Percentiles rank a stretch among this genome's conserved stretches.
Evolutionary conservation across 2,797 vertebrate species (phyloP).

Genomic region (Urosaurus nigricauda): DNA sequence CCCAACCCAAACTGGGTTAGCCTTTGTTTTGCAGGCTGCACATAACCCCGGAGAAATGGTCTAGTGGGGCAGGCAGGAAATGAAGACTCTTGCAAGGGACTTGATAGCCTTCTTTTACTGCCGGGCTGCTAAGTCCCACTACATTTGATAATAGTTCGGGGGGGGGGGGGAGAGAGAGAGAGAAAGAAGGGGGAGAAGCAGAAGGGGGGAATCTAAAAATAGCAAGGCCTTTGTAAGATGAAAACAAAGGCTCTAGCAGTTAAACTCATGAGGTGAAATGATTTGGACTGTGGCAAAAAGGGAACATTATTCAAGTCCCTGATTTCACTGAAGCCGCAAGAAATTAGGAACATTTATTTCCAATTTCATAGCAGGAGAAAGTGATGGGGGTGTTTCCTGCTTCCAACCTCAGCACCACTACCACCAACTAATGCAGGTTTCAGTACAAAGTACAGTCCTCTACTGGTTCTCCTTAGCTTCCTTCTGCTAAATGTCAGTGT

Average conservation of each 20-base stretch:
- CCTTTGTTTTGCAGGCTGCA: background rate
- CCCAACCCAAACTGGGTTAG: too few relatives aligned
- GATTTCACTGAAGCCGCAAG: conserved; percentile 11
- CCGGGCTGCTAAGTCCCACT: conserved; percentile 36
- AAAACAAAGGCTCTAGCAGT: conserved; percentile 48
- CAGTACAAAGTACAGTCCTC: background rate
- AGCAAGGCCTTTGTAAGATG: conserved; percentile 26
- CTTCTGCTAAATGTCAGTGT: fast-evolving
- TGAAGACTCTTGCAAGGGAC: conserved; percentile 24
- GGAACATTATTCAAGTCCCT: conserved; percentile 38
- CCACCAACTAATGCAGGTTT: background rate
- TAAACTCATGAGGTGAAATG: conserved; percentile 53
- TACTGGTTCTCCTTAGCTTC: background rate
- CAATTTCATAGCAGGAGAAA: conserved; percentile 32
- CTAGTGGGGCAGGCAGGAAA: conserved; percentile 42
- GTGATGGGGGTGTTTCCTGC: background rate
- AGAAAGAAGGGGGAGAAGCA: too few relatives aligned
- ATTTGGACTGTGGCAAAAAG: conserved; percentile 34
- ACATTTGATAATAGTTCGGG: conserved; percentile 36
- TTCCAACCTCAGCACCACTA: conserved; percentile 9
- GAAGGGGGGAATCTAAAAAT: conserved; percentile 30
- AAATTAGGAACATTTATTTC: background rate
- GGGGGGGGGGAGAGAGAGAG: background rate
- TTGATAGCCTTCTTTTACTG: conserved; percentile 60
- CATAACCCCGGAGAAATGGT: background rate